phyloP scores from a whole-genome alignment of 2,888 invertebrate genomes.

The Electrophaes corylata region DNA sequence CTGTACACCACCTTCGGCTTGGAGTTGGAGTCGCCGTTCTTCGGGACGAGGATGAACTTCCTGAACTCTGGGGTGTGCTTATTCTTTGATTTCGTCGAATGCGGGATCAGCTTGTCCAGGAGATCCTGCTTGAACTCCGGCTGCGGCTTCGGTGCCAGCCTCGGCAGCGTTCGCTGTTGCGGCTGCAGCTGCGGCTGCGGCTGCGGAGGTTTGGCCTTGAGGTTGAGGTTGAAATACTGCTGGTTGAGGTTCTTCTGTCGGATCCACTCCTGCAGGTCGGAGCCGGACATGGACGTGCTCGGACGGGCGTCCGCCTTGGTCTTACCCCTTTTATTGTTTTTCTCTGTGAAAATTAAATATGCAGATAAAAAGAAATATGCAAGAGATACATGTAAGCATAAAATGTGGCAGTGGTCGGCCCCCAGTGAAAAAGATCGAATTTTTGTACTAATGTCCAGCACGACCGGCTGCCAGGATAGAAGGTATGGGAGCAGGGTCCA shows the following conservation, averaged over 20 bases:
- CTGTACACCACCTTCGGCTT: background rate
- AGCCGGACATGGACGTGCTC: background rate
- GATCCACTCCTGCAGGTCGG: slow-evolving; percentile 36
- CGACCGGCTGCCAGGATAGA: too few species aligned
- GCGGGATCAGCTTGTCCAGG: too few species aligned
- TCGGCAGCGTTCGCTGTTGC: too few species aligned
- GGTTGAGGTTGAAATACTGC: slow-evolving; percentile 39
- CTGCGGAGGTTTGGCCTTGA: slow-evolving; percentile 12
- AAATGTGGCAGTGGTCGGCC: too few species aligned
- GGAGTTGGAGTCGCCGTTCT: background rate
- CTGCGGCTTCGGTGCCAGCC: background rate
- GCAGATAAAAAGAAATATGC: too few species aligned
- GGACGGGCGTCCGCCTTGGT: background rate
- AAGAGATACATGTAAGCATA: too few species aligned
- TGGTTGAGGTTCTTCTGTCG: slow-evolving; percentile 38
- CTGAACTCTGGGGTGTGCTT: background rate
- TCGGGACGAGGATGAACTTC: background rate
- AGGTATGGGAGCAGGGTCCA: too few species aligned
- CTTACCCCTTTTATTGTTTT: background rate
- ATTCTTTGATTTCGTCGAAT: too few species aligned
- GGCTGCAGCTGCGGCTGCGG: background rate
- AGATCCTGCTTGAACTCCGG: background rate
- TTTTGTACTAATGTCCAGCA: too few species aligned
- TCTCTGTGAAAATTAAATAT: background rate
- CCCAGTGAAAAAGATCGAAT: too few species aligned